These are phyloP conservation scores for Andricus quercusramuli DNA, from an alignment of 2,888 invertebrate species.

Conservation along the genomic window DNA sequence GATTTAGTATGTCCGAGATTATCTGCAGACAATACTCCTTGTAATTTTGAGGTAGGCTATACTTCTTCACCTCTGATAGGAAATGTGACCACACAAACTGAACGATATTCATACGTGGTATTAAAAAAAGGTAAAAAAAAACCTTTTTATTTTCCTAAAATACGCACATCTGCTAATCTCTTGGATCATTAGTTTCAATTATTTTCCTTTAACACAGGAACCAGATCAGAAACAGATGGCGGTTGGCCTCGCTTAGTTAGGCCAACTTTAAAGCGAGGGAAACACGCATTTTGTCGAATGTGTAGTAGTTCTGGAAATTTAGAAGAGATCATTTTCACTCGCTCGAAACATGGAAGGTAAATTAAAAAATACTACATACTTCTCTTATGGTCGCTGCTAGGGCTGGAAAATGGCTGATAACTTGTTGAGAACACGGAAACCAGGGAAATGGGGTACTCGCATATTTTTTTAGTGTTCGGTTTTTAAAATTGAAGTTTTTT, in stretches of 20 bases:
- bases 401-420: no score
- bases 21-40: conserved; percentile 83
- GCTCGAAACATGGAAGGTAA: conserved; percentile 87
- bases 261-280: conserved; percentile 84
- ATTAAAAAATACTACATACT: conserved; percentile 63
- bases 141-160: conserved; percentile 26
- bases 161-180: conserved; percentile 34
- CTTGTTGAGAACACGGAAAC: no score
- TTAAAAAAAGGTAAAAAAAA: conserved; percentile 85
- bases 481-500: no score
- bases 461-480: not conserved
- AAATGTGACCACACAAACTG: conserved; percentile 76
- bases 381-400: no score
- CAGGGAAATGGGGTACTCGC: not conserved
- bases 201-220: conserved; percentile 69
- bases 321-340: conserved; percentile 88
- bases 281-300: conserved; percentile 88
- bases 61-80: conserved; percentile 80
- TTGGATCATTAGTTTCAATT: conserved; percentile 39
- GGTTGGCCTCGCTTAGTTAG: conserved; percentile 91
- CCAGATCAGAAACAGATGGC: conserved; percentile 78
- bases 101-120: conserved; percentile 89
- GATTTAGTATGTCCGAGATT: conserved; percentile 88
- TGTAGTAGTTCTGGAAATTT: conserved; percentile 88
- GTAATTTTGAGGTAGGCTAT: conserved; percentile 87